Conservation (phyloP, 37 sponge, comb jelly and placozoan species). For the Aphrocallistes beatrix region DNA sequence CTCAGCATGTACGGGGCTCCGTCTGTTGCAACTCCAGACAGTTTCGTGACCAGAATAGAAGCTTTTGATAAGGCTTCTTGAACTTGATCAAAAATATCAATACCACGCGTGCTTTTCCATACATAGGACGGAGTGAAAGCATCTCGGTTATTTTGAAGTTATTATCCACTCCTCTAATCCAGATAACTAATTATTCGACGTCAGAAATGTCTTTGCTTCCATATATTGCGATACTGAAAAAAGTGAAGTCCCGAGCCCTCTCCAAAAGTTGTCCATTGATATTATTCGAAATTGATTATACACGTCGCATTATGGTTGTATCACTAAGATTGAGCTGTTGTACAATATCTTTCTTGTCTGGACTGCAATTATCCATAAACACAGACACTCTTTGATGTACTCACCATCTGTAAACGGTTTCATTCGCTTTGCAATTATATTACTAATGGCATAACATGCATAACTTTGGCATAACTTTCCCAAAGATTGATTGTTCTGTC, state of each 20-base stretch:
- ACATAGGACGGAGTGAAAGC: background rate
- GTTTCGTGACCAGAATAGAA: background rate
- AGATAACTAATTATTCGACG: background rate
- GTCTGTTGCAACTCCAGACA: background rate
- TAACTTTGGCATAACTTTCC: too few relatives aligned
- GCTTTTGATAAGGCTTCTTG: background rate
- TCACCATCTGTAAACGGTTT: conserved; percentile 15
- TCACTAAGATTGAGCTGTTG: background rate
- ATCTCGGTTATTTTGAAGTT: background rate
- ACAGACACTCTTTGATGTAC: background rate
- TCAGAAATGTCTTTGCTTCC: background rate
- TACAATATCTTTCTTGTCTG: background rate
- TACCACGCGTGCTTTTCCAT: conserved; percentile 1
- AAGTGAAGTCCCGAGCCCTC: background rate
- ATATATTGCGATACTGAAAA: background rate
- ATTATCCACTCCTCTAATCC: background rate
- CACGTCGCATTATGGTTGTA: background rate
- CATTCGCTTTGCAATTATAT: background rate
- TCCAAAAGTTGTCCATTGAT: background rate
- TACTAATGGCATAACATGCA: background rate
- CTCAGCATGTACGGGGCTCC: background rate
- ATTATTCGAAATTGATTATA: background rate
- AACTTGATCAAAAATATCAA: background rate
- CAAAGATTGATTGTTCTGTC: background rate
- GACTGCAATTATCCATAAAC: background rate